Evolutionary conservation across 2,113 vertebrate species (phyloP), one percentile per base, ranked within the genome.

Genomic region (Acrocephalus arundinaceus): DNA sequence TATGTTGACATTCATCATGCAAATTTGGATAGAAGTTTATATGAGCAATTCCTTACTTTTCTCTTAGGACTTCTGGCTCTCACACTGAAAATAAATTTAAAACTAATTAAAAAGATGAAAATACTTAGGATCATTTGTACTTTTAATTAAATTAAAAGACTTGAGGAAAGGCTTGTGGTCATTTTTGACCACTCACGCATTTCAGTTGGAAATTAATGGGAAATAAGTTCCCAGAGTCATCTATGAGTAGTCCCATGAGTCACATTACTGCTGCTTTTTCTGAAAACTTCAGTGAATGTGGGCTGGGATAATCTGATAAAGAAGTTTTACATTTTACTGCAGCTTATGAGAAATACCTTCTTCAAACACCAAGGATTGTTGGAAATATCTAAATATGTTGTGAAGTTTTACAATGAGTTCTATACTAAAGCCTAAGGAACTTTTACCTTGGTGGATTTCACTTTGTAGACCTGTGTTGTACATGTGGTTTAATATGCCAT

Each of bases 71-170:
- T 96, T 93, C 63, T 45, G 39, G 8, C 22, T 80, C 48, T 91
- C 28, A 57, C 11, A 45, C 25, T 77, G 85, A 86, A 92, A 96
- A 95, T 96, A 72, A 92, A 90, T 96, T 92, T 86, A 72, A 93
- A 96, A 71, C 35, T 63, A 88, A 93, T 94, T 85, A 37, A 87
- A 89, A 77, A 89, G 18, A 77, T 76, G 46, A 90, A 97, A 91
- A 90, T 79, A 57, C 59, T 90, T 91, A 76, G 25, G 18, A 52
- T 91, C 16, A 63, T 85, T 92, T 90, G 86, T 84, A 81, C 55
- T 84, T 93, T 92, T 78, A 93, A 96, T 95, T 93, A 90, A 84
- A 88, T 92, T 63, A 86, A 67, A 90, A 93, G 72, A 81, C 79
- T 86, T 78, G 72, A 72, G 79, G 82, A 65, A 92, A 81, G 66